Evolutionary conservation across 2,797 vertebrate genomes (phyloP).

Genomic region (Gobionotothen gibberifrons): DNA sequence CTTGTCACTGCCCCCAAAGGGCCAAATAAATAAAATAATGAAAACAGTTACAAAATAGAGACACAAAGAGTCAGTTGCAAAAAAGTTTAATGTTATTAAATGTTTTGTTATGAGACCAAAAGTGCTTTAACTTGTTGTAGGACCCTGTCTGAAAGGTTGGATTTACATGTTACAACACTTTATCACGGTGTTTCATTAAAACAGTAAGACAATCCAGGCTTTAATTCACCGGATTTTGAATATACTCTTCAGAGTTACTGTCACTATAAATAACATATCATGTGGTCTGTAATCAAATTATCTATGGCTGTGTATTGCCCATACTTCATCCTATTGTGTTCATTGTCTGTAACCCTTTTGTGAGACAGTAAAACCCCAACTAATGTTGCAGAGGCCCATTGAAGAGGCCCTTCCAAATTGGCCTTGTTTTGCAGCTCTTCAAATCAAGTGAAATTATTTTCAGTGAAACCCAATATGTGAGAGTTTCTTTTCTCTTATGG

Average conservation of each 20-base stretch:
- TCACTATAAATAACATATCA: slow-evolving; percentile 65
- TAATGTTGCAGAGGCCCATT: slow-evolving; percentile 49
- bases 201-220: slow-evolving; percentile 36
- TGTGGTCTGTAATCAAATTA: slow-evolving; percentile 71
- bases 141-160: slow-evolving; percentile 12
- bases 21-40: neutral
- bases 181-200: slow-evolving; percentile 59
- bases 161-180: slow-evolving; percentile 39
- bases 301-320: slow-evolving; percentile 57
- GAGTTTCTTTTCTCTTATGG: slow-evolving; percentile 50
- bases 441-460: slow-evolving; percentile 74
- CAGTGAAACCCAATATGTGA: slow-evolving; percentile 66
- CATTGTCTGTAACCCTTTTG: slow-evolving; percentile 57
- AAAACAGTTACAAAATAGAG: neutral
- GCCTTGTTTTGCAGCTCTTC: slow-evolving; percentile 63
- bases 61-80: neutral
- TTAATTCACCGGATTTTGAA: slow-evolving; percentile 52
- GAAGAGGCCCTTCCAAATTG: slow-evolving; percentile 66
- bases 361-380: slow-evolving; percentile 65
- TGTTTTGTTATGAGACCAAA: neutral
- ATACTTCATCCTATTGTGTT: slow-evolving; percentile 70
- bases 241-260: slow-evolving; percentile 64
- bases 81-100: neutral
- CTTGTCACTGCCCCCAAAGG: neutral
- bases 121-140: neutral